Evolutionary conservation across 2,113 vertebrate genomes (phyloP).

Genomic region (Pao palembangensis): DNA sequence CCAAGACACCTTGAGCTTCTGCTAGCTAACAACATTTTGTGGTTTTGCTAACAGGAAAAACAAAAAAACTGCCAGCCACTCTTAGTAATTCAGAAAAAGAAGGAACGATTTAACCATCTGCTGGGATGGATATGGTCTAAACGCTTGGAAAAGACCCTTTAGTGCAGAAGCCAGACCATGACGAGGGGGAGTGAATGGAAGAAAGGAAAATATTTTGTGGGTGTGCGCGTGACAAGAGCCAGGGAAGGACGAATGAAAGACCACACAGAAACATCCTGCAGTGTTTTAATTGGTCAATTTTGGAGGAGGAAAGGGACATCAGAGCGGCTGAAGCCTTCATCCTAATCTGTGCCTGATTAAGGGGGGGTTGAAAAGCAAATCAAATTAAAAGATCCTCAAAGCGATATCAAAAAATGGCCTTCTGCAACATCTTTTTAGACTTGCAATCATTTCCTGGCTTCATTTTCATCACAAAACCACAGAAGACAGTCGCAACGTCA

Average conservation of each 20-base stretch:
- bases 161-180: slow-evolving; percentile 42
- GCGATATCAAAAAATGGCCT: background rate
- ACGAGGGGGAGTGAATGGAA: slow-evolving; percentile 18
- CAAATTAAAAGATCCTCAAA: too few species aligned
- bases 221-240: slow-evolving; percentile 26
- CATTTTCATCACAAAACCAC: slow-evolving; percentile 3
- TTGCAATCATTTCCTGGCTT: slow-evolving; percentile 3
- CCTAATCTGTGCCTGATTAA: slow-evolving; percentile 58
- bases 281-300: slow-evolving; percentile 59
- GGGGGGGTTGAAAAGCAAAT: background rate
- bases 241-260: slow-evolving; percentile 28
- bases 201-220: slow-evolving; percentile 23
- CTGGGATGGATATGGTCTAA: slow-evolving; percentile 26
- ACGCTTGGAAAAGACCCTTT: slow-evolving; percentile 32
- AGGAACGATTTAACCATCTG: slow-evolving; percentile 19
- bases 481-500: slow-evolving; percentile 1
- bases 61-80: slow-evolving; percentile 3
- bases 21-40: background rate
- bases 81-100: background rate
- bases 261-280: slow-evolving; percentile 59
- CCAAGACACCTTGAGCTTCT: background rate
- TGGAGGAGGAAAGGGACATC: slow-evolving; percentile 38
- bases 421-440: background rate
- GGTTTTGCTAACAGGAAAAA: background rate
- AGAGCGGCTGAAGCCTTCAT: slow-evolving; percentile 45